These are phyloP conservation scores for Scotopteryx bipunctaria DNA, from an alignment of 2,888 invertebrate species.

Conservation along the genomic window DNA sequence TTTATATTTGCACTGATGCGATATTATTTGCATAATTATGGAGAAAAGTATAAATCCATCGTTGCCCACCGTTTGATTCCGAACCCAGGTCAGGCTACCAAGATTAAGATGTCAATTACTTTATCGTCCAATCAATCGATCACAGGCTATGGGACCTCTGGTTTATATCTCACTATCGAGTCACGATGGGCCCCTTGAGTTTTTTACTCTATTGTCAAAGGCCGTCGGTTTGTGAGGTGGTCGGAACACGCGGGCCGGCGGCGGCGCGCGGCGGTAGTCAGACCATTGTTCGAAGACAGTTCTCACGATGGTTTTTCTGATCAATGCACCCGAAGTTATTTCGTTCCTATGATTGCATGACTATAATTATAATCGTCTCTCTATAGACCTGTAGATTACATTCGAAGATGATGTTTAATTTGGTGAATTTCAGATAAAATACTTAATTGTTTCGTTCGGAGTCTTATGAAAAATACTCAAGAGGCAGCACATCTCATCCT, in stretches of 20 bases:
- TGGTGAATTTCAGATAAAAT: too few relatives aligned
- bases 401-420: neutral
- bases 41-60: too few relatives aligned
- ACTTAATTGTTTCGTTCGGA: too few relatives aligned
- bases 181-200: constrained; percentile 57
- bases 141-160: constrained; percentile 46
- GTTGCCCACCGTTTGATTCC: too few relatives aligned
- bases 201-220: constrained; percentile 59
- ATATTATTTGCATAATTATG: too few relatives aligned
- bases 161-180: constrained; percentile 60
- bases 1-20: too few relatives aligned
- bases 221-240: constrained; percentile 48
- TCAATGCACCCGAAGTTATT: constrained; percentile 63
- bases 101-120: constrained; percentile 45
- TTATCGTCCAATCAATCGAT: constrained; percentile 47
- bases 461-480: too few relatives aligned
- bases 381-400: constrained; percentile 37
- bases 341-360: constrained; percentile 59
- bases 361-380: constrained; percentile 58
- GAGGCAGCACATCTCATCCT: too few relatives aligned
- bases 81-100: neutral
- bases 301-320: constrained; percentile 72
- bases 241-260: constrained; percentile 48
- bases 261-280: constrained; percentile 45
- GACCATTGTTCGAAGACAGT: constrained; percentile 59